Conservation (phyloP, 1,140 invertebrate genomes). For the Drosophila gunungcola region DNA sequence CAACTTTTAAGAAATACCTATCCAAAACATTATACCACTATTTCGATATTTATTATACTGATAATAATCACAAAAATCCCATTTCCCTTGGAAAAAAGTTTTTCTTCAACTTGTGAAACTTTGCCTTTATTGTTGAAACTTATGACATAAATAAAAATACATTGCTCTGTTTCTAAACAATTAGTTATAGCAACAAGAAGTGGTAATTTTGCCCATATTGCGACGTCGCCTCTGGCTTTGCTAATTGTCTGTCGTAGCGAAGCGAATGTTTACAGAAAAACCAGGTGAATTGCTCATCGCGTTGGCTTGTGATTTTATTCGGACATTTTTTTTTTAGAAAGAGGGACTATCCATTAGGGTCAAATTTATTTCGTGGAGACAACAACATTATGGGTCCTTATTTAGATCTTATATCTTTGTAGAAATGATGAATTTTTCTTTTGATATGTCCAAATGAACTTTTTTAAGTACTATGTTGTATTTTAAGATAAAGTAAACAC, state of each 20-base stretch:
- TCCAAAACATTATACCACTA: too few species aligned
- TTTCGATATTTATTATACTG: too few species aligned
- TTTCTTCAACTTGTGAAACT: too few species aligned
- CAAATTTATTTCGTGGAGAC: conserved; percentile 8
- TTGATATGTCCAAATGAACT: too few species aligned
- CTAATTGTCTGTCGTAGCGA: conserved; percentile 34
- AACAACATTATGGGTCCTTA: conserved; percentile 8
- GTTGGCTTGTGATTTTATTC: conserved; percentile 18
- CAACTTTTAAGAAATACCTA: too few species aligned
- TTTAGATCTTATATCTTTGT: conserved; percentile 6
- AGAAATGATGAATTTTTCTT: not conserved
- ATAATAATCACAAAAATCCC: too few species aligned
- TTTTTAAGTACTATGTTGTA: not conserved
- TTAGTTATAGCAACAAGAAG: too few species aligned
- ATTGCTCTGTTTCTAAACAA: too few species aligned
- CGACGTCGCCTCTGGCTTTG: conserved; percentile 9
- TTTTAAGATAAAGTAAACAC: conserved; percentile 18
- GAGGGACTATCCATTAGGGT: conserved; percentile 27
- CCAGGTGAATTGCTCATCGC: conserved; percentile 1
- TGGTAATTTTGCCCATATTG: too few species aligned
- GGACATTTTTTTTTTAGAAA: conserved; percentile 9
- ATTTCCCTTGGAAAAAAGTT: too few species aligned
- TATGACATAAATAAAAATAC: too few species aligned
- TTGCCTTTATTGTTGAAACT: too few species aligned
- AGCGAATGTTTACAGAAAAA: conserved; percentile 17